These are phyloP conservation scores for Myrmecophaga tridactyla DNA, from an alignment of 2,113 vertebrate species.

Conservation along the genomic window DNA sequence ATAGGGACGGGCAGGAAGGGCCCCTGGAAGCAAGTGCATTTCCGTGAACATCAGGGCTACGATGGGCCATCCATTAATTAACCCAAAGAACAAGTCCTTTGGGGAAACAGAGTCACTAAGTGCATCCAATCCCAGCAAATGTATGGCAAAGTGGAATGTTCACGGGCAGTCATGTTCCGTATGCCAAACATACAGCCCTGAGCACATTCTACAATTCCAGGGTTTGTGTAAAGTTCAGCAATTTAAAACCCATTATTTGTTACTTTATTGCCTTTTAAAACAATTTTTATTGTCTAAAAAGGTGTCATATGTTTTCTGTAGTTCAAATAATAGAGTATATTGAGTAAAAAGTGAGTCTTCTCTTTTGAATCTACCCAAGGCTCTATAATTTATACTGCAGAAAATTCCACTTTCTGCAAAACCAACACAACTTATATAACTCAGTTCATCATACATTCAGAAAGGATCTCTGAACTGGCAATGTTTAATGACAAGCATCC, in stretches of 20 bases:
- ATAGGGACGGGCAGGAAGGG: too few relatives aligned
- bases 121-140: not conserved
- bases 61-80: not conserved
- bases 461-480: not conserved
- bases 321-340: not conserved
- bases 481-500: not conserved
- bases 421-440: too few relatives aligned
- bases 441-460: not conserved
- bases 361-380: too few relatives aligned
- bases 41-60: fast-evolving
- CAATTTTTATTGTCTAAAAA: not conserved
- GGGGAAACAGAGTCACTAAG: too few relatives aligned
- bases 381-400: not conserved
- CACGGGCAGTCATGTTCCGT: not conserved
- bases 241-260: not conserved
- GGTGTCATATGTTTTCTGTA: not conserved
- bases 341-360: not conserved
- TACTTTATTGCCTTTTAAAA: not conserved
- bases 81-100: fast-evolving
- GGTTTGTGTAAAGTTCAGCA: too few relatives aligned
- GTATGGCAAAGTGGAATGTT: not conserved
- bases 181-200: too few relatives aligned
- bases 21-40: fast-evolving
- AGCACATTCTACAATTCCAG: not conserved
- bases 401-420: not conserved